phyloP scores from a whole-genome alignment of 2,113 vertebrate genomes.

The Ceuthmochares aereus region DNA sequence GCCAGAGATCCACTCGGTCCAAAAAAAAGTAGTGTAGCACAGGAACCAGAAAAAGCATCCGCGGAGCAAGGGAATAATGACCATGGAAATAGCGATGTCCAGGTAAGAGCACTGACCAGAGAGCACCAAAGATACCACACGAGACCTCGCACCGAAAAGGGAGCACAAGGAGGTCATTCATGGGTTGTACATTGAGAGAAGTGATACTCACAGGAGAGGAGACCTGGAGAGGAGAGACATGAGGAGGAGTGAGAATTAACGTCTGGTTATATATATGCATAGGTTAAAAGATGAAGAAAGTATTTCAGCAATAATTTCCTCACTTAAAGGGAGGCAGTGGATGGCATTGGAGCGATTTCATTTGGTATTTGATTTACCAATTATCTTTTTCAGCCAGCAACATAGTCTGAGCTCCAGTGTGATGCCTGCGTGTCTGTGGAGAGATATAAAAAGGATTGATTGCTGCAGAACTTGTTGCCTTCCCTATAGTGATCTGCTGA shows the following conservation, averaged over 20 bases:
- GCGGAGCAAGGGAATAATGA: background rate
- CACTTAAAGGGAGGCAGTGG: background rate
- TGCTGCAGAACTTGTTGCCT: constrained; percentile 46
- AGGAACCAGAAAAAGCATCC: background rate
- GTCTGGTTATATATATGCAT: background rate
- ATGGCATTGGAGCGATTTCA: background rate
- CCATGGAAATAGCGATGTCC: background rate
- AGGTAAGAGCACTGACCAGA: background rate
- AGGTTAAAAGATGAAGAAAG: background rate
- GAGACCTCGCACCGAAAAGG: background rate
- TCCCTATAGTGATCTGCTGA: constrained; percentile 8
- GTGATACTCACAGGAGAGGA: background rate
- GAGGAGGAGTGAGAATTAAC: background rate
- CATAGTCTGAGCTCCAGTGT: background rate
- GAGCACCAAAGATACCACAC: background rate
- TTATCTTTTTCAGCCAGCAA: constrained; percentile 12
- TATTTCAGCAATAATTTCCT: background rate
- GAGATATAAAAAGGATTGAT: constrained; percentile 49
- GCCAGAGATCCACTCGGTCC: constrained; percentile 58
- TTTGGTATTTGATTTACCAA: constrained; percentile 40
- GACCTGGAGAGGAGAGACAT: background rate
- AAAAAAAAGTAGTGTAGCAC: background rate
- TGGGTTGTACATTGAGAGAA: background rate
- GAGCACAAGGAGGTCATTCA: background rate
- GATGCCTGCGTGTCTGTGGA: constrained; percentile 21